phyloP scores from a whole-genome alignment of 2,113 vertebrate species.

The Psittacara wagleri region DNA sequence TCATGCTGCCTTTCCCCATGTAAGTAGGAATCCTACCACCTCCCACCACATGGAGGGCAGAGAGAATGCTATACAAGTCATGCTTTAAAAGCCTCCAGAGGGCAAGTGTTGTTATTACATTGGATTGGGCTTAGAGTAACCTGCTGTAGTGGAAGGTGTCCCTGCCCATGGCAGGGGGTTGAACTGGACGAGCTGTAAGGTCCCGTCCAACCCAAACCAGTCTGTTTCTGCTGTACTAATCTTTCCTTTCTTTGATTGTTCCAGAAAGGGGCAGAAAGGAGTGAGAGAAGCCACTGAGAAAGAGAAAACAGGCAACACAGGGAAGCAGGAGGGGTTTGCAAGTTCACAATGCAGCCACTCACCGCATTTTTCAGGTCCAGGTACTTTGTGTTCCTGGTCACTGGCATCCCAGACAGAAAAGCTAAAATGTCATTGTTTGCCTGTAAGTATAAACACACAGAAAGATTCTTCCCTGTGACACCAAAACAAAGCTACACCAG shows the following conservation, averaged over 20 bases:
- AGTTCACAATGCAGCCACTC: constrained; percentile 30
- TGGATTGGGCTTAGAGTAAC: background rate
- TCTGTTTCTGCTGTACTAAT: background rate
- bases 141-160: background rate
- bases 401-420: constrained; percentile 97
- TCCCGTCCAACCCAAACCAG: background rate
- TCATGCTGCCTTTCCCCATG: background rate
- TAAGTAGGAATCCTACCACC: background rate
- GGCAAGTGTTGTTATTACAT: background rate
- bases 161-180: background rate
- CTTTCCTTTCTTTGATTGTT: background rate
- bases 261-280: background rate
- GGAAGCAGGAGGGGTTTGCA: background rate
- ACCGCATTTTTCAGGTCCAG: constrained; percentile 97
- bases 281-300: background rate
- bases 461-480: background rate
- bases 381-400: constrained; percentile 95
- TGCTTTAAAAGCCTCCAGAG: background rate
- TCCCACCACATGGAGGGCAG: fast-evolving
- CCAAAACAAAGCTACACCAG: background rate
- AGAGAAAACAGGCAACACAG: background rate
- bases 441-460: constrained; percentile 65
- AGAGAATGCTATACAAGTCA: background rate
- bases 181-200: background rate
- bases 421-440: constrained; percentile 98